These are phyloP conservation scores for Troglohyphantes excavatus DNA, from an alignment of 2,888 invertebrate species.

Conservation along the genomic window DNA sequence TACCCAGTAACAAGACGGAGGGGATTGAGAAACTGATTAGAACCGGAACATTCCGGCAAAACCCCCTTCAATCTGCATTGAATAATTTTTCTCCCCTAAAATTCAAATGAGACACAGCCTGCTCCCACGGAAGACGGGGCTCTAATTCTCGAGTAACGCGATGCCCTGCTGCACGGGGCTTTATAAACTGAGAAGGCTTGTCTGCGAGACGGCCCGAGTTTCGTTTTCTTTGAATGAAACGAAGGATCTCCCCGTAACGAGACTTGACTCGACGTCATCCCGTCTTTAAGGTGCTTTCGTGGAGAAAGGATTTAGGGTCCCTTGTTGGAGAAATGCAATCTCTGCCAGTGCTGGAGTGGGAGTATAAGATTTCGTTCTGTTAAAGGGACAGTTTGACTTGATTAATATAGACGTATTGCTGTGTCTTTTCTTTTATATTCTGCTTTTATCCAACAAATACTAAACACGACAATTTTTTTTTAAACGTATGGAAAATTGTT, in stretches of 20 bases:
- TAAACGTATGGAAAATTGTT: too few relatives aligned
- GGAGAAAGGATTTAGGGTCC: slow-evolving; percentile 23
- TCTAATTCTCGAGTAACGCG: slow-evolving; percentile 69
- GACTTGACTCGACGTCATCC: slow-evolving; percentile 48
- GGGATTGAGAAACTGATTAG: slow-evolving; percentile 59
- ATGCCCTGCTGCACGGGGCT: neutral
- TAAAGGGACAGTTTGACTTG: slow-evolving; percentile 8
- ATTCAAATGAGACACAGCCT: slow-evolving; percentile 64
- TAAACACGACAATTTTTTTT: too few relatives aligned
- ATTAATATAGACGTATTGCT: slow-evolving; percentile 8
- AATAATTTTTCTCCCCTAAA: slow-evolving; percentile 49
- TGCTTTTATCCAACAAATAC: too few relatives aligned
- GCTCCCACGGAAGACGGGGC: slow-evolving; percentile 35
- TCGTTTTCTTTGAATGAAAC: slow-evolving; percentile 16
- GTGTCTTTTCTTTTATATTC: too few relatives aligned
- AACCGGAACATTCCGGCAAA: slow-evolving; percentile 32
- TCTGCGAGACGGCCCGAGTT: neutral
- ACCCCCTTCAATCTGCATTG: slow-evolving; percentile 57
- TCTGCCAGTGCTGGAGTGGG: neutral
- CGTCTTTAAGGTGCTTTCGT: slow-evolving; percentile 18
- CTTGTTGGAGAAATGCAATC: slow-evolving; percentile 41
- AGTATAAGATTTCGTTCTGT: neutral
- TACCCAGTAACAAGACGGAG: slow-evolving; percentile 43
- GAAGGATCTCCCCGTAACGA: slow-evolving; percentile 29
- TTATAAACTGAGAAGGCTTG: slow-evolving; percentile 47